Evolutionary conservation across 1,140 invertebrate species (phyloP).

Genomic region (Onthophagus taurus): DNA sequence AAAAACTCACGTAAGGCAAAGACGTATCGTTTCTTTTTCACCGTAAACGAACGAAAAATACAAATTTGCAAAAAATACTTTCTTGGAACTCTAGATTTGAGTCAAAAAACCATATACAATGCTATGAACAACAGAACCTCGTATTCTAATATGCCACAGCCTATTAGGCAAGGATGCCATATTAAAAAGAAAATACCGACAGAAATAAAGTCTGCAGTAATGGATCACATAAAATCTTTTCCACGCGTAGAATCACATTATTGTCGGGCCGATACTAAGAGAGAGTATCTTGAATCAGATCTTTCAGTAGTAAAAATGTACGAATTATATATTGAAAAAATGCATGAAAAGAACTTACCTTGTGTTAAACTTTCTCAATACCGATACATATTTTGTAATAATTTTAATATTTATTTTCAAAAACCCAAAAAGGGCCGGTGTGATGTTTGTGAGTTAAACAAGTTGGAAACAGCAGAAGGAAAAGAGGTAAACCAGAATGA

Average conservation of each 20-base stretch:
- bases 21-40: no score
- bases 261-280: conserved; percentile 1
- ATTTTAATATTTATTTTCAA: conserved; percentile 5
- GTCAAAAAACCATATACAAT: no score
- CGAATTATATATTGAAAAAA: neutral
- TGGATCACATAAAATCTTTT: conserved; percentile 6
- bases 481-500: neutral
- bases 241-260: conserved; percentile 1
- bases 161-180: no score
- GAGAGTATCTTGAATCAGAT: conserved; percentile 8
- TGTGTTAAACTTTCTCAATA: conserved; percentile 2
- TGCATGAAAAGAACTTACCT: conserved; percentile 1
- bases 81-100: no score
- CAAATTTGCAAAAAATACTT: no score
- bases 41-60: no score
- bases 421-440: conserved; percentile 1
- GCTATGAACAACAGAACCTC: no score
- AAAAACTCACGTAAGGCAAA: no score
- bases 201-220: no score
- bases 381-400: conserved; percentile 4
- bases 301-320: neutral
- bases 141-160: no score
- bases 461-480: neutral
- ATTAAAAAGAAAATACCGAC: no score
- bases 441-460: neutral